Percentiles rank a stretch among this genome's conserved stretches.
These are phyloP conservation scores for Glaucomys volans DNA, from an alignment of 2,113 vertebrate genomes.

Conservation along the genomic window DNA sequence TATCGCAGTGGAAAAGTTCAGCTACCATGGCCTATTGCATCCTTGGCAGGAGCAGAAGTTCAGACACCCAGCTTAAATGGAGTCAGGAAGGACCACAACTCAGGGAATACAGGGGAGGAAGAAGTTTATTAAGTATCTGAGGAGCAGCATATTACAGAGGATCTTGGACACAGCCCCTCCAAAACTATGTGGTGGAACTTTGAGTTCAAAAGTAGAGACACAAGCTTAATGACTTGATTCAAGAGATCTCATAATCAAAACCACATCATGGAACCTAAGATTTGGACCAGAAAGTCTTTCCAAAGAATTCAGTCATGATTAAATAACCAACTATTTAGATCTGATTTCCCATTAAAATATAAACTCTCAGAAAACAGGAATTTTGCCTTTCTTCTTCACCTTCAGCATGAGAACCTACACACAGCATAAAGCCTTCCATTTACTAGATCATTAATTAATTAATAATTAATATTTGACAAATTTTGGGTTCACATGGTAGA, in stretches of 20 bases:
- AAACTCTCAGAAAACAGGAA: not conserved
- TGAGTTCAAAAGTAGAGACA: not conserved
- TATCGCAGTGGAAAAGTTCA: not conserved
- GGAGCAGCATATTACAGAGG: not conserved
- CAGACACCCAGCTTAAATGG: not conserved
- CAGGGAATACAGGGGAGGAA: not conserved
- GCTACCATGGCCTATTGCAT: not conserved
- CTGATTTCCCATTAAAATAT: slow-evolving; percentile 14
- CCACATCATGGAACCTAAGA: not conserved
- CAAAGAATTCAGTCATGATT: not conserved
- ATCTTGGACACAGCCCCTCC: not conserved
- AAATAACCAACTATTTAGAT: not conserved
- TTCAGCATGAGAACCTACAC: not conserved
- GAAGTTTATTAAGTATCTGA: not conserved
- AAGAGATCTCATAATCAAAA: not conserved
- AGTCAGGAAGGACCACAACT: not conserved
- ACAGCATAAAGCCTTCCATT: not conserved
- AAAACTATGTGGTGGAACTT: not conserved
- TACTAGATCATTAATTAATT: not conserved
- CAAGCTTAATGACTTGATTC: not conserved
- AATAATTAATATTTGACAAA: not conserved
- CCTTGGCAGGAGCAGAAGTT: not conserved
- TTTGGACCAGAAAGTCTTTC: not conserved
- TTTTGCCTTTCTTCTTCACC: not conserved
- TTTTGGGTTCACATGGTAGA: not conserved